Evolutionary conservation across 2,113 vertebrate genomes (phyloP).

Genomic region (Archocentrus centrarchus): DNA sequence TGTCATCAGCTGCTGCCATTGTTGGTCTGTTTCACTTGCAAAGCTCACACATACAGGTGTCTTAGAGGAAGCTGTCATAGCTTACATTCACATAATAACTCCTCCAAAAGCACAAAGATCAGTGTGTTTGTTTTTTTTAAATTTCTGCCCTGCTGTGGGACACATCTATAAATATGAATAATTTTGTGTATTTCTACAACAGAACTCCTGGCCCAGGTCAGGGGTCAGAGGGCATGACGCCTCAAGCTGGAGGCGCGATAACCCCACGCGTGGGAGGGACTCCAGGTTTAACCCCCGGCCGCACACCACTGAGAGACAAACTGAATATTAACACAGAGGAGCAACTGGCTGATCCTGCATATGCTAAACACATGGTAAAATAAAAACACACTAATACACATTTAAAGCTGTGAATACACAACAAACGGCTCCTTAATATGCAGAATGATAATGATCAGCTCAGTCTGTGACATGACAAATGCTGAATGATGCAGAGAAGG

Average conservation of each 20-base stretch:
- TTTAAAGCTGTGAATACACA: neutral
- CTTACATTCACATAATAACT: no score
- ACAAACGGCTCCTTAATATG: neutral
- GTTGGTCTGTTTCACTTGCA: no score
- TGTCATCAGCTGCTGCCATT: no score
- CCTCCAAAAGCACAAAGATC: no score
- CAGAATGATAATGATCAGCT: neutral
- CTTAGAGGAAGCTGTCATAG: no score
- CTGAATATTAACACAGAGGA: slow-evolving; percentile 97
- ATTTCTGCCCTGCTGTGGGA: neutral
- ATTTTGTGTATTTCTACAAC: neutral
- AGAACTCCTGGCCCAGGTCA: slow-evolving; percentile 92
- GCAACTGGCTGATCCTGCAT: slow-evolving; percentile 89
- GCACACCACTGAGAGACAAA: slow-evolving; percentile 95
- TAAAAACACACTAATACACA: neutral
- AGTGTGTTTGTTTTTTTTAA: neutral
- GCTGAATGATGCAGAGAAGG: neutral
- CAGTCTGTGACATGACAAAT: neutral
- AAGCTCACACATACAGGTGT: no score
- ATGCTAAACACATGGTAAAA: slow-evolving; percentile 90
- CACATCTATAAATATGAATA: neutral
- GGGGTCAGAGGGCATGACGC: slow-evolving; percentile 89
- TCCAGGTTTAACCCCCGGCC: slow-evolving; percentile 87
- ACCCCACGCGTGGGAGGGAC: slow-evolving; percentile 88
- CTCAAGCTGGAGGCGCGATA: slow-evolving; percentile 88